Percentiles rank a stretch among this genome's conserved stretches.
Evolutionary conservation across 2,888 invertebrate genomes (phyloP).

Genomic region (Epinotia nisella): DNA sequence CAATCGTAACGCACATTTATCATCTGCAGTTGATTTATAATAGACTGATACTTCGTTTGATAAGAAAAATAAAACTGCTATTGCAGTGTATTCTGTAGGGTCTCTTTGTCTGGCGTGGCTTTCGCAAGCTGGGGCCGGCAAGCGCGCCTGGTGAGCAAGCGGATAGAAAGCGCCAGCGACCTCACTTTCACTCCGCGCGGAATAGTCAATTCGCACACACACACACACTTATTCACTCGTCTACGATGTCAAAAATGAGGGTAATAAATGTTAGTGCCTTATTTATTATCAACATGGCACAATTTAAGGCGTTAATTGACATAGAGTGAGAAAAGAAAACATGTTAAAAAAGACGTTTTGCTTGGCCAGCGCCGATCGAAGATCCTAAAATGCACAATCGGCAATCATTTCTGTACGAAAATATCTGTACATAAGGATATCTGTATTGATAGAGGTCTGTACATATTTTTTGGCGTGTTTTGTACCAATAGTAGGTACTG

Average conservation of each 20-base stretch:
- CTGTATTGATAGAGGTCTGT: too few species aligned
- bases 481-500: too few species aligned
- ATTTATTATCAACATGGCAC: neutral
- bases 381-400: too few species aligned
- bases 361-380: too few species aligned
- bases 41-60: neutral
- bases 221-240: neutral
- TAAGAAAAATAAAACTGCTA: neutral
- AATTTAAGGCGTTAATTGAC: slow-evolving; percentile 5
- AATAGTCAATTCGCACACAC: slow-evolving; percentile 52
- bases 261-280: slow-evolving; percentile 2
- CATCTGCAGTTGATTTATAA: neutral
- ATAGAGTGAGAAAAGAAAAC: neutral
- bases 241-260: slow-evolving; percentile 13
- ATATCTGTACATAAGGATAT: too few species aligned
- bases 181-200: slow-evolving; percentile 77
- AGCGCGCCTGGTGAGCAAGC: slow-evolving; percentile 51
- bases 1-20: neutral
- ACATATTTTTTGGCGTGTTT: too few species aligned
- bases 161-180: slow-evolving; percentile 81
- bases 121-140: slow-evolving; percentile 67
- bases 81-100: neutral
- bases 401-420: too few species aligned
- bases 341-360: neutral
- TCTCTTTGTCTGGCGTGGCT: slow-evolving; percentile 53